These are phyloP conservation scores for Brenthis daphne DNA, from an alignment of 2,888 invertebrate genomes.

Conservation along the genomic window DNA sequence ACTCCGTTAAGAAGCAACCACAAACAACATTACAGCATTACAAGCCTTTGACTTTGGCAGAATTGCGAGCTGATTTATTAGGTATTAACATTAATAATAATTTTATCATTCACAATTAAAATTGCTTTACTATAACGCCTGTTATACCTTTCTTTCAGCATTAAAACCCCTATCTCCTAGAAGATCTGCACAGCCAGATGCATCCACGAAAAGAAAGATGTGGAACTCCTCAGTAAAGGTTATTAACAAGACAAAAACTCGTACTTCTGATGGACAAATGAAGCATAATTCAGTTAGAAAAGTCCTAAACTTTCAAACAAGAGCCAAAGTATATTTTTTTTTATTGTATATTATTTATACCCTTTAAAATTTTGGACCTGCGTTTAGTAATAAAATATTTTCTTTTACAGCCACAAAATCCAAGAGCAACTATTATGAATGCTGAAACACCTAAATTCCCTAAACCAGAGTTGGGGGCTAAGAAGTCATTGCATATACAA, in stretches of 20 bases:
- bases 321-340: slow-evolving; percentile 49
- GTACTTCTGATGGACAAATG: slow-evolving; percentile 57
- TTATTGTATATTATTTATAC: background rate
- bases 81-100: slow-evolving; percentile 44
- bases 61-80: slow-evolving; percentile 58
- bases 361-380: background rate
- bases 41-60: slow-evolving; percentile 63
- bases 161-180: slow-evolving; percentile 51
- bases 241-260: slow-evolving; percentile 58
- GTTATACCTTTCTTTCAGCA: slow-evolving; percentile 49
- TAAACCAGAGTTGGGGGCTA: slow-evolving; percentile 57
- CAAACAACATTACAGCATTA: slow-evolving; percentile 55
- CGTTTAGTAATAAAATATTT: background rate
- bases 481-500: slow-evolving; percentile 55
- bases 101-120: background rate
- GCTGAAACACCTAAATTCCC: slow-evolving; percentile 59
- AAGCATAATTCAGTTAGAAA: slow-evolving; percentile 64
- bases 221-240: slow-evolving; percentile 74
- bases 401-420: slow-evolving; percentile 49
- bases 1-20: slow-evolving; percentile 59
- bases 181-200: slow-evolving; percentile 42
- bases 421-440: slow-evolving; percentile 51
- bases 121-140: background rate
- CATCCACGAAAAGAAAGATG: slow-evolving; percentile 56
- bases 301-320: slow-evolving; percentile 65